Conservation (phyloP, 1,140 invertebrate species). For the Cataglyphis hispanica region DNA sequence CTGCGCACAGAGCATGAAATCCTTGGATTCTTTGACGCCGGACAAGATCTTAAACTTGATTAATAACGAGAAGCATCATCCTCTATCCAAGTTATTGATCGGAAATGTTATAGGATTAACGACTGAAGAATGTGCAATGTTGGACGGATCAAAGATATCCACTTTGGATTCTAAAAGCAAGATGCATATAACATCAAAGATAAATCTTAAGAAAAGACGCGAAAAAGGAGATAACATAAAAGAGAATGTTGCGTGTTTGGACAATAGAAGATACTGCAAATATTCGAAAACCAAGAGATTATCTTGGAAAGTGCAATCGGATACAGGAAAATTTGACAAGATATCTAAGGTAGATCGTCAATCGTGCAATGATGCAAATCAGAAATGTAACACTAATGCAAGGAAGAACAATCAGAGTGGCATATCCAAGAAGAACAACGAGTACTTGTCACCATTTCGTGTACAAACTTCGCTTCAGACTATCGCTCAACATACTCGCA, state of each 20-base stretch:
- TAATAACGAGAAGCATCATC: conserved; percentile 80
- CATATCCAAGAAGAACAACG: not conserved
- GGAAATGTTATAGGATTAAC: conserved; percentile 82
- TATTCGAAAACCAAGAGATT: conserved; percentile 58
- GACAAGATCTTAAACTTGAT: conserved; percentile 82
- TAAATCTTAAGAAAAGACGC: conserved; percentile 10
- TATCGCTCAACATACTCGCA: conserved; percentile 33
- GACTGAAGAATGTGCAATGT: conserved; percentile 72
- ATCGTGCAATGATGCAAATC: conserved; percentile 16
- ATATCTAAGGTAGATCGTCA: not conserved
- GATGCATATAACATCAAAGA: not conserved
- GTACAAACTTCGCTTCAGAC: conserved; percentile 28
- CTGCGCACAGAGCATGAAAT: conserved; percentile 48
- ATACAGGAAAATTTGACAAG: conserved; percentile 50
- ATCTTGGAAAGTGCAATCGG: conserved; percentile 60
- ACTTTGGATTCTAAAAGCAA: conserved; percentile 16
- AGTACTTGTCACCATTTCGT: conserved; percentile 25
- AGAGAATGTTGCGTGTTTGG: conserved; percentile 54
- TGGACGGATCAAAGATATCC: not conserved
- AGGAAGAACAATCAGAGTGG: not conserved
- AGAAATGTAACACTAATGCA: conserved; percentile 20
- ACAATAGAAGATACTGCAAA: conserved; percentile 54
- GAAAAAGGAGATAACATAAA: conserved; percentile 41
- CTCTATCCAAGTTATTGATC: conserved; percentile 83
- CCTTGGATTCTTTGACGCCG: conserved; percentile 78